Percentiles rank a stretch among this genome's conserved stretches.
Conservation (phyloP, 2,797 vertebrate species). For the Brachymystax lenok region DNA sequence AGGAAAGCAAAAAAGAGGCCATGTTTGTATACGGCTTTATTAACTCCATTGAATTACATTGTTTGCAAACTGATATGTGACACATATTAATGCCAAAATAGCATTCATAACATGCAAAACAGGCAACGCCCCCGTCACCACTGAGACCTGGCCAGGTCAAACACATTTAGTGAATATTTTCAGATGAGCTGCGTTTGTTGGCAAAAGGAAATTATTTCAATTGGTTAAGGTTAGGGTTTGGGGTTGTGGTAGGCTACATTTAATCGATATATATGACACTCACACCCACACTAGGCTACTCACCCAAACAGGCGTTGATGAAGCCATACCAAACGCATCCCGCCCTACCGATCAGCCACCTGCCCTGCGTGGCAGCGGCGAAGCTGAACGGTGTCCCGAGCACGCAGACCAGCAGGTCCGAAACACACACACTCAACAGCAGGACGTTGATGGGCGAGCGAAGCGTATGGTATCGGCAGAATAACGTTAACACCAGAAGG, state of each 20-base stretch:
- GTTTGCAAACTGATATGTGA: too few species aligned
- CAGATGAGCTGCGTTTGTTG: neutral
- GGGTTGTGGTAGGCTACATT: too few species aligned
- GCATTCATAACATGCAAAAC: too few species aligned
- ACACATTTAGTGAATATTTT: neutral
- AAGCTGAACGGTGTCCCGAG: conserved; percentile 85
- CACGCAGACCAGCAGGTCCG: conserved; percentile 80
- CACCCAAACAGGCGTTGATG: conserved; percentile 72
- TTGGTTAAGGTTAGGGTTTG: too few species aligned
- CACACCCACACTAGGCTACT: conserved; percentile 41
- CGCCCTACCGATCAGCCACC: conserved; percentile 78
- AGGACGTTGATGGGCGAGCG: conserved; percentile 84
- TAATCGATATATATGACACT: too few species aligned
- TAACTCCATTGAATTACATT: too few species aligned
- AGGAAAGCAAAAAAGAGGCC: too few species aligned
- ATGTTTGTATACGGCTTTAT: too few species aligned
- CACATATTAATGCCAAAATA: too few species aligned
- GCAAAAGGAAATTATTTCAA: too few species aligned
- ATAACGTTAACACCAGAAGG: conserved; percentile 77
- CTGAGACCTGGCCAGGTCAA: neutral
- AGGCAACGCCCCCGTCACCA: too few species aligned
- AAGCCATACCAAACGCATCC: conserved; percentile 81
- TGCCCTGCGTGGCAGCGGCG: conserved; percentile 80
- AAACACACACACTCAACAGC: conserved; percentile 79
- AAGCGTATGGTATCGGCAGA: conserved; percentile 76